Base-by-base conservation (phyloP, 2,113 vertebrate genomes). In the Gopherus flavomarginatus region DNA sequence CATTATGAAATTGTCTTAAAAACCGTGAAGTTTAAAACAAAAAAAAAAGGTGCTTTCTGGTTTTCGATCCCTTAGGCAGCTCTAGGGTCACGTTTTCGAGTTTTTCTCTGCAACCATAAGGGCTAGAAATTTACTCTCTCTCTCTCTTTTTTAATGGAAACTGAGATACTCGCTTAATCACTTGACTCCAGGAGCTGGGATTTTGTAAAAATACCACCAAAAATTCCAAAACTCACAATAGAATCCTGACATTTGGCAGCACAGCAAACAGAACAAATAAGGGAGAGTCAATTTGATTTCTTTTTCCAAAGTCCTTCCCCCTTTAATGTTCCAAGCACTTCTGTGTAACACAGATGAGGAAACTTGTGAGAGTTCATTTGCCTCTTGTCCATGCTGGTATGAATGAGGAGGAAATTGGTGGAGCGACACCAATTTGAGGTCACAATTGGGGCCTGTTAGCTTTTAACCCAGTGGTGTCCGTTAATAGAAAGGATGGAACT, bases 261-360 rank as follows among this genome's bases (percentile, higher is more conserved):
- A 31, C 62, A 65, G 16, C 1, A 2, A 72, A 88, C 93, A 82
- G 79, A n/a, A 65, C 79, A 93, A 91, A 81, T 0, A 44, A 22
- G 16, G 38, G 75, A 42, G 38, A 86, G 27, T 1, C 49, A n/a
- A 21, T 44, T 86, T 1, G 0, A 0, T 5, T 11, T 1, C 13
- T 47, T n/a, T 19, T 16, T 49, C 47, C 42, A 42, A 0, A 81
- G 53, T 65, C 86, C n/a, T 83, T 22, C 29, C 57, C 86, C n/a
- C 22, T 54, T 12, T 75, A 82, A 26, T 4, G 12, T 11, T 6
- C 35, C 4, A n/a, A 53, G 44, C 8, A 4, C 11, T 3, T 38
- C 12, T 22, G 3, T 17, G 53, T 24, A 17, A 83, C 44, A 26
- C 49, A 42, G 26, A 7, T 49, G 44, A 57, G 11, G 8, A 77